Base-by-base conservation (phyloP, 2,888 invertebrate species). In the Orchesella flavescens region DNA sequence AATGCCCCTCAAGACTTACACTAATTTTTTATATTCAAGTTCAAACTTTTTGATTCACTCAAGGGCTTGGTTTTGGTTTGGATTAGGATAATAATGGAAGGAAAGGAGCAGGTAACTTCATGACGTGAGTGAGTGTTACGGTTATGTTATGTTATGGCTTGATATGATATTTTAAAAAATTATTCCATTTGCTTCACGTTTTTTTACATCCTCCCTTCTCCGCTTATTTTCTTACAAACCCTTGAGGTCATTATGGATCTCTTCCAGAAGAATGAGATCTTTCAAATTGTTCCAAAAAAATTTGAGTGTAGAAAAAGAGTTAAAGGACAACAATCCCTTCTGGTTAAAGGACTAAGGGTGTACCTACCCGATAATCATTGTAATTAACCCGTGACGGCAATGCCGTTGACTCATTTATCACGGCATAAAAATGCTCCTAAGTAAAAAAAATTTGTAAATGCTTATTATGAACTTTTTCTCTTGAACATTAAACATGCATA, bases 341-440 rank as follows among this genome's bases (percentile, higher is more conserved):
- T 72, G 65, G 65, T 79, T 65, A 72, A n/a, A n/a, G 72, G 79
- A 72, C 72, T 63, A 65, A 79, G 79, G 79, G 72, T 65, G 65
- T 71, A 71, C 59, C 43, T 57, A 53, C 49, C 79, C 65, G 43
- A 65, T 72, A 79, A 79, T 79, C 79, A 79, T 72, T 44, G 72
- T 79, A 72, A 79, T 79, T 79, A 79, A 79, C 79, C 79, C 79
- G 63, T 71, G 78, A 71, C 71, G 49, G 72, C 12, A 61, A 55
- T 79, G 79, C 79, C 55, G 65, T 79, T 79, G 79, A 63, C 79
- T 79, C 79, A 79, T 79, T 79, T 79, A 79, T 79, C 79, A 79
- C 79, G 43, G 78, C 61, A 78, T 71, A 71, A 71, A 77, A 71
- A n/a, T 73, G 59, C 77, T 43, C 23, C 75, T 49, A 46, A 73